Evolutionary conservation across 1,140 invertebrate genomes (phyloP).

Genomic region (Macrobrachium rosenbergii): DNA sequence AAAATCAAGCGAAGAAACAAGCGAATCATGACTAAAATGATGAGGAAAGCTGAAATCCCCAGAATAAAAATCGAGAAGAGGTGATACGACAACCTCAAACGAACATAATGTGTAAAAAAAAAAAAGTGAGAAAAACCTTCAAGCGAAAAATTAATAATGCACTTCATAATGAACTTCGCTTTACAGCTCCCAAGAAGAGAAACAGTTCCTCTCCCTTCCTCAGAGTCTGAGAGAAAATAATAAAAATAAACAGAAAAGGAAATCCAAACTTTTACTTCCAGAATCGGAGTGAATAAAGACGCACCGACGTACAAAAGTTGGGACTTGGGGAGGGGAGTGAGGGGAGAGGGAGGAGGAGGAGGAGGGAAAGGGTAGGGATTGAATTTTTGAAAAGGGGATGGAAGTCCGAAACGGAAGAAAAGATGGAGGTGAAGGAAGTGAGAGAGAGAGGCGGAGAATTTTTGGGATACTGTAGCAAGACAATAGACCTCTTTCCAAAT

Average conservation of each 20-base stretch:
- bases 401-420: not conserved
- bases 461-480: not conserved
- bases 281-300: not conserved
- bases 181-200: too few species aligned
- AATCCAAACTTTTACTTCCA: not conserved
- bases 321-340: not conserved
- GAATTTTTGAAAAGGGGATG: not conserved
- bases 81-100: not conserved
- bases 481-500: too few species aligned
- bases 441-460: not conserved
- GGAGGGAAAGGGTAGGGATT: not conserved
- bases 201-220: too few species aligned
- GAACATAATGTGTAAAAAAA: not conserved
- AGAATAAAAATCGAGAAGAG: not conserved
- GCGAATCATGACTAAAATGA: too few species aligned
- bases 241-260: not conserved
- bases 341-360: not conserved
- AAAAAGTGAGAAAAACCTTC: not conserved
- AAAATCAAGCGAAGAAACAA: not conserved
- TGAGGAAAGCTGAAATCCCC: not conserved
- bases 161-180: too few species aligned
- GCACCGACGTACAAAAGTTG: not conserved
- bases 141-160: too few species aligned
- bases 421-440: not conserved
- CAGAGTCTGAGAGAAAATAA: constrained; percentile 19